phyloP scores from a whole-genome alignment of 2,888 invertebrate genomes.

The Microdon myrmicae region DNA sequence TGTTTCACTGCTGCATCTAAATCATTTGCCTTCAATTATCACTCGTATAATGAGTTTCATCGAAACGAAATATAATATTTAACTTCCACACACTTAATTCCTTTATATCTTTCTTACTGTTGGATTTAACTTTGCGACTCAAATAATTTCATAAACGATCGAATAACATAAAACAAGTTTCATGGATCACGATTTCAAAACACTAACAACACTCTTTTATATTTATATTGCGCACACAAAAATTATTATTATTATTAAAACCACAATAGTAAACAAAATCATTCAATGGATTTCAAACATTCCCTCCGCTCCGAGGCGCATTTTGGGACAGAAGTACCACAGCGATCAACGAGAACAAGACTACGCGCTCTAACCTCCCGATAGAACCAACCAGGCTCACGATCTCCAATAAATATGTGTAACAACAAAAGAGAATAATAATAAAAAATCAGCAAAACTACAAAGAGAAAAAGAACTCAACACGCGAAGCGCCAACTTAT shows the following conservation, averaged over 20 bases:
- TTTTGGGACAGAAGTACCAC: constrained; percentile 24
- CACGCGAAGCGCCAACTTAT: too few species aligned
- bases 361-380: constrained; percentile 28
- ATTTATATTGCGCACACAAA: too few species aligned
- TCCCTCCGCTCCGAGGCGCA: constrained; percentile 14
- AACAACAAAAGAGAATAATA: constrained; percentile 13
- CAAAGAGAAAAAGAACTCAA: constrained; percentile 2
- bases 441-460: constrained; percentile 15
- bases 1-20: constrained; percentile 21
- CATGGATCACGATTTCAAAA: constrained; percentile 12
- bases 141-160: constrained; percentile 22
- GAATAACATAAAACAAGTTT: constrained; percentile 24
- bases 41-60: constrained; percentile 16
- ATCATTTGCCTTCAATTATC: constrained; percentile 36
- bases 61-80: neutral
- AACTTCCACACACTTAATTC: neutral
- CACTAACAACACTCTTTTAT: constrained; percentile 12
- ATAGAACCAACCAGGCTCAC: constrained; percentile 46
- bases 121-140: constrained; percentile 12
- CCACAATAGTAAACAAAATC: constrained; percentile 36
- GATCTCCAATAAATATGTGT: constrained; percentile 12
- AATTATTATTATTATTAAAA: too few species aligned
- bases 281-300: constrained; percentile 41
- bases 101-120: neutral
- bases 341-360: constrained; percentile 40